phyloP scores from a whole-genome alignment of 2,797 vertebrate genomes.

The Cryptoprocta ferox region DNA sequence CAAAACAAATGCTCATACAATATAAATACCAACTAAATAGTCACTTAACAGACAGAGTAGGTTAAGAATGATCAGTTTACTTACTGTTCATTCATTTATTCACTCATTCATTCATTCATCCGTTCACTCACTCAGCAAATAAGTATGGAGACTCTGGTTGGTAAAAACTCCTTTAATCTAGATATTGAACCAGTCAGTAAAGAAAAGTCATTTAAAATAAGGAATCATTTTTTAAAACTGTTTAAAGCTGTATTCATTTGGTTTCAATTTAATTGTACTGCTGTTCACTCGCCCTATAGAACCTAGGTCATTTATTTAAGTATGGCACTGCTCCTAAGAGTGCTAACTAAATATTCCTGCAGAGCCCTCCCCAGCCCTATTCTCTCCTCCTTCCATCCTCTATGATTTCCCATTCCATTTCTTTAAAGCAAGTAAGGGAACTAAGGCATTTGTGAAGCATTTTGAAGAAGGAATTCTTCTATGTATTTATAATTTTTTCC shows the following conservation, averaged over 20 bases:
- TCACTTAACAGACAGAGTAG: neutral
- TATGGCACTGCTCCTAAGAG: accelerated
- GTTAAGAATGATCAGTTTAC: neutral
- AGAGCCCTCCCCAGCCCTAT: accelerated
- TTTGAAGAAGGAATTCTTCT: neutral
- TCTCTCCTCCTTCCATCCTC: neutral
- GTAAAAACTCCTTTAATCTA: neutral
- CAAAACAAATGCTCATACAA: neutral
- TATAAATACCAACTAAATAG: neutral
- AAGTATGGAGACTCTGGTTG: neutral
- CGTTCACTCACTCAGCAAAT: neutral
- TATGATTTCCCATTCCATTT: neutral
- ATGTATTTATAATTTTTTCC: neutral
- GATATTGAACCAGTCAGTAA: neutral
- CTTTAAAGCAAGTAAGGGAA: neutral
- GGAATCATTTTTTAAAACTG: neutral
- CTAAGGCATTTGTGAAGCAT: neutral
- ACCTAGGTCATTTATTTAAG: neutral
- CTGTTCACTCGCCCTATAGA: neutral
- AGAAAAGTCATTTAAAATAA: neutral
- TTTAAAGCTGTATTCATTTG: neutral
- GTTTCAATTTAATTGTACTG: neutral
- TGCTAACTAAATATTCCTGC: accelerated
- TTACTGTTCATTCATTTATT: neutral
- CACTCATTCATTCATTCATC: neutral